Conservation (phyloP, 2,113 vertebrate species). For the Brienomyrus longianalis region DNA sequence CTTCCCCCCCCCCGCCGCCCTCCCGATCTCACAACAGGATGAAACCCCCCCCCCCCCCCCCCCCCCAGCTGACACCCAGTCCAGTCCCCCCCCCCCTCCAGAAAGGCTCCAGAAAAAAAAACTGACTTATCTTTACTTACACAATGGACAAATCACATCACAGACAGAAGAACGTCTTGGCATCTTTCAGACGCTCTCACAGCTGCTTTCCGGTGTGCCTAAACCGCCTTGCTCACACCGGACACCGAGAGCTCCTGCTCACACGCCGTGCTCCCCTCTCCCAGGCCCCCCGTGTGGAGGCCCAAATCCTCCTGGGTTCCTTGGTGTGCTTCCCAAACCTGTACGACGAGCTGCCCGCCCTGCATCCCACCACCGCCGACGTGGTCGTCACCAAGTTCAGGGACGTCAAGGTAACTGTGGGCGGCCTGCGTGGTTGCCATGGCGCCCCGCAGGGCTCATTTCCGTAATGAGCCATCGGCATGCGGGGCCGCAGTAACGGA, state of each 20-base stretch:
- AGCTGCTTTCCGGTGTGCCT: not conserved
- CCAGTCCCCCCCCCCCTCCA: not conserved
- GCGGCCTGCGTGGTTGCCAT: conserved; percentile 12
- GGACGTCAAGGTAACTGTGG: conserved; percentile 68
- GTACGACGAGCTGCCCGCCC: conserved; percentile 85
- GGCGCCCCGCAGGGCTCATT: conserved; percentile 30
- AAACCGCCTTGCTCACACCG: no score
- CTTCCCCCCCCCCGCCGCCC: no score
- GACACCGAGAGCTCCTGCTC: not conserved
- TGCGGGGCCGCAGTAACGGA: conserved; percentile 45
- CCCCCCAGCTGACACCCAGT: not conserved
- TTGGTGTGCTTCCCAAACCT: conserved; percentile 95
- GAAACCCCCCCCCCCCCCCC: no score
- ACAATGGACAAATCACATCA: not conserved
- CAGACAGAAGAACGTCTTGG: not conserved
- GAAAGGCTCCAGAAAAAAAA: not conserved
- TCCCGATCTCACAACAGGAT: no score
- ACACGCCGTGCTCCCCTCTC: not conserved
- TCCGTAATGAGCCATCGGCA: conserved; percentile 55
- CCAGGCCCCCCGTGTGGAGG: conserved; percentile 93
- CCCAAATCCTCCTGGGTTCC: conserved; percentile 91
- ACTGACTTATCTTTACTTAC: not conserved
- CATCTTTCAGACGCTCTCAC: not conserved
- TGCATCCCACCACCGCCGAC: conserved; percentile 85
- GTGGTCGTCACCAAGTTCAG: conserved; percentile 86